A percentile compares a stretch with the other conserved stretches of the same genome.
These are phyloP conservation scores for Schizopygopsis malacanthus DNA, from an alignment of 2,797 vertebrate species.

Conservation along the genomic window DNA sequence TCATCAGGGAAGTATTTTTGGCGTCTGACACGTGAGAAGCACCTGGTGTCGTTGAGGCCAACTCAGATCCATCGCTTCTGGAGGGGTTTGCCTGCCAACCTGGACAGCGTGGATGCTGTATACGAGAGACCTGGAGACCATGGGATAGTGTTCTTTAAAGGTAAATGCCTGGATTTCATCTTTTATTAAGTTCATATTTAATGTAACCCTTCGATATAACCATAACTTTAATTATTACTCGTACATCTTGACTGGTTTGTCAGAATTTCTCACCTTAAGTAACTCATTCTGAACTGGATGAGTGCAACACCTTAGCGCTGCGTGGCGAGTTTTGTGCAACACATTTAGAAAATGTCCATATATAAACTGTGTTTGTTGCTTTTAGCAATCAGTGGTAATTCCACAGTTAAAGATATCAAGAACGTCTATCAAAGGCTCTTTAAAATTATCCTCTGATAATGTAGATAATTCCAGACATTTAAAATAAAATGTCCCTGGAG, in stretches of 20 bases:
- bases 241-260: background rate
- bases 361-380: background rate
- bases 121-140: conserved; percentile 92
- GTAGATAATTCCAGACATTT: conserved; percentile 15
- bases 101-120: conserved; percentile 91
- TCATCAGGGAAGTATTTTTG: conserved; percentile 92
- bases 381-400: background rate
- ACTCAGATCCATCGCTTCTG: conserved; percentile 96
- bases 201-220: background rate
- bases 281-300: background rate
- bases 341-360: conserved; percentile 12
- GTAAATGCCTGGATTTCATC: conserved; percentile 67
- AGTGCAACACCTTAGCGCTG: background rate
- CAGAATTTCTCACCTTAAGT: background rate
- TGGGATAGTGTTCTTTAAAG: conserved; percentile 97
- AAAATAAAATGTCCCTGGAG: background rate
- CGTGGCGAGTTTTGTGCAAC: background rate
- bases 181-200: background rate
- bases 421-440: background rate
- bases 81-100: conserved; percentile 88
- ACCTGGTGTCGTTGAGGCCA: conserved; percentile 92
- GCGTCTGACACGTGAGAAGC: conserved; percentile 92
- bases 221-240: background rate
- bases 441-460: background rate
- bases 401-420: background rate